phyloP scores from a whole-genome alignment of 64 coral and sea anemone species.

The Astreopora myriophthalma region DNA sequence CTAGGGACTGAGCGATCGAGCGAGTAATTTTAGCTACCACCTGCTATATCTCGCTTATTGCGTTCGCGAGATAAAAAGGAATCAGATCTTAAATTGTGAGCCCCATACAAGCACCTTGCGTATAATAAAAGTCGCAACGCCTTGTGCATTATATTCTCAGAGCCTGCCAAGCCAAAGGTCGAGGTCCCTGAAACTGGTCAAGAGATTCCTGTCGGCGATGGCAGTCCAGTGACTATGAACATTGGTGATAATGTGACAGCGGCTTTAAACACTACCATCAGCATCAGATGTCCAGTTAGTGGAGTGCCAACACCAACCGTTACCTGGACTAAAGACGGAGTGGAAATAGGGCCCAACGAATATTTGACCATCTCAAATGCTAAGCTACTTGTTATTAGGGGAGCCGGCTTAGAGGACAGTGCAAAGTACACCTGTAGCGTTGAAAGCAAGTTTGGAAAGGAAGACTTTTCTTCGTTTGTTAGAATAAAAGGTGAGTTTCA shows the following conservation, averaged over 20 bases:
- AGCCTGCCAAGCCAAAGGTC: slow-evolving; percentile 75
- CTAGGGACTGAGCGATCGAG: no score
- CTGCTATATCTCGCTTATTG: no score
- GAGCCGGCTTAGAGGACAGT: background rate
- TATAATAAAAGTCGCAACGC: no score
- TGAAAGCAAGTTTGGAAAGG: slow-evolving; percentile 60
- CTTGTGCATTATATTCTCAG: slow-evolving; percentile 10
- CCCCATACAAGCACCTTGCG: background rate
- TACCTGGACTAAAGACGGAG: slow-evolving; percentile 33
- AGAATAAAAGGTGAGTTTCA: slow-evolving; percentile 66
- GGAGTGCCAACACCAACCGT: slow-evolving; percentile 63
- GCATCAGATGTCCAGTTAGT: slow-evolving; percentile 40
- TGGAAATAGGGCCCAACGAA: background rate
- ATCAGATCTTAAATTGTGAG: background rate
- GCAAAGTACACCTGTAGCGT: slow-evolving; percentile 69
- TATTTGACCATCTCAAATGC: background rate
- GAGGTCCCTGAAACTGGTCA: background rate
- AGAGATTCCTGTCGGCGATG: slow-evolving; percentile 49
- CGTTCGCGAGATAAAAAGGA: background rate
- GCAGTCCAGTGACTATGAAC: slow-evolving; percentile 38
- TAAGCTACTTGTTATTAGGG: slow-evolving; percentile 1
- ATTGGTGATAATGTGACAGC: slow-evolving; percentile 47
- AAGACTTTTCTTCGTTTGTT: slow-evolving; percentile 33
- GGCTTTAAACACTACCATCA: slow-evolving; percentile 65
- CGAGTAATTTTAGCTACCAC: no score